These are phyloP conservation scores for Scolopax rusticola DNA, from an alignment of 2,797 vertebrate genomes.

Conservation along the genomic window DNA sequence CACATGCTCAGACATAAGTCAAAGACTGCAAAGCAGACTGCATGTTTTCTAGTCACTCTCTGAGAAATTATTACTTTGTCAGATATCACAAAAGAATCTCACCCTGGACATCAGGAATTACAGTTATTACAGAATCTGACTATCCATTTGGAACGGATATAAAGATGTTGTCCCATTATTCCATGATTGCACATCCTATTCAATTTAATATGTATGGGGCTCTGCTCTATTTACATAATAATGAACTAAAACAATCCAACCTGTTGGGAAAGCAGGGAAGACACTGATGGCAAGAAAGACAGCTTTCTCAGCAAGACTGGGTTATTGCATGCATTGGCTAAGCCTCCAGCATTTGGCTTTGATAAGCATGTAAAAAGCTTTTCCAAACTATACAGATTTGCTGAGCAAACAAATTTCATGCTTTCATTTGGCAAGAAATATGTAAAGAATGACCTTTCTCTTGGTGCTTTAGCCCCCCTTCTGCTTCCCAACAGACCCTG, in stretches of 20 bases:
- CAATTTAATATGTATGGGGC: neutral
- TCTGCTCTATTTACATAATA: neutral
- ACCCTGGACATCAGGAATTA: neutral
- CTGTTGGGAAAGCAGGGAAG: neutral
- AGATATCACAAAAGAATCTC: neutral
- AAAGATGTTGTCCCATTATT: neutral
- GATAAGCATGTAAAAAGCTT: conserved; percentile 6
- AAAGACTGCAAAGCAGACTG: neutral
- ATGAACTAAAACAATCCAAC: neutral
- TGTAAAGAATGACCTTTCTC: neutral
- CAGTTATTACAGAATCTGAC: neutral
- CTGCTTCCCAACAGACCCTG: neutral
- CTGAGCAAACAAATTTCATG: neutral
- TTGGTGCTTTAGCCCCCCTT: neutral
- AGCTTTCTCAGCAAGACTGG: conserved; percentile 12
- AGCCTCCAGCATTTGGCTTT: conserved; percentile 14
- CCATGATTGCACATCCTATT: neutral
- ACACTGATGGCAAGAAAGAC: neutral
- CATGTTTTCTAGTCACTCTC: neutral
- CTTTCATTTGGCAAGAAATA: conserved; percentile 19
- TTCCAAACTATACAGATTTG: neutral
- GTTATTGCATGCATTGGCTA: neutral
- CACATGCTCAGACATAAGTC: accelerated
- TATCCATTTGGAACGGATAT: neutral
- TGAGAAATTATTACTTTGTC: neutral